Evolutionary conservation across 2,888 invertebrate species (phyloP).

Genomic region (Pristionchus exspectatus): DNA sequence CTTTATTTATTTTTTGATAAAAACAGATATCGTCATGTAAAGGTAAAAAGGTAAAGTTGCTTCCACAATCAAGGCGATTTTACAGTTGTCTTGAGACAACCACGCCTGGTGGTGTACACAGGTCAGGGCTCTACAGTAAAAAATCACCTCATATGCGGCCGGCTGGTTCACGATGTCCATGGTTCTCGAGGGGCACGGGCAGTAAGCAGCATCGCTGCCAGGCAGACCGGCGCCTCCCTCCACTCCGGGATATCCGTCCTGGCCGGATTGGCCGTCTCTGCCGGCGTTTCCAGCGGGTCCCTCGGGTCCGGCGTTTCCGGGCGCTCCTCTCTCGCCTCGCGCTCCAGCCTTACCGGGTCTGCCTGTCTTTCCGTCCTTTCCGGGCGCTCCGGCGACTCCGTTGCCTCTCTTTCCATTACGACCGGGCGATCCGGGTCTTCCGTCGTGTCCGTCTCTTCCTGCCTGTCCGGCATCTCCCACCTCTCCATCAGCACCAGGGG

Average conservation of each 20-base stretch:
- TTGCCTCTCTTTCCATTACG: constrained; percentile 67
- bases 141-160: constrained; percentile 29
- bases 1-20: too few species aligned
- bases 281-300: constrained; percentile 70
- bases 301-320: constrained; percentile 65
- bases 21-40: too few species aligned
- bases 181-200: constrained; percentile 52
- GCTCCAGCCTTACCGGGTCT: constrained; percentile 64
- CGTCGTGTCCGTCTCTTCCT: constrained; percentile 64
- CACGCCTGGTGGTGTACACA: too few species aligned
- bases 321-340: constrained; percentile 65
- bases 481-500: constrained; percentile 65
- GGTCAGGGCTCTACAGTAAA: too few species aligned
- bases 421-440: constrained; percentile 67
- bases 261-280: constrained; percentile 67
- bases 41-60: too few species aligned
- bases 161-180: constrained; percentile 34
- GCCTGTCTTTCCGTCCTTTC: constrained; percentile 66
- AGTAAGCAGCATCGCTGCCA: constrained; percentile 55
- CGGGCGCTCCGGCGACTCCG: constrained; percentile 68
- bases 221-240: constrained; percentile 66
- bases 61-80: too few species aligned
- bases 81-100: too few species aligned
- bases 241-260: constrained; percentile 64
- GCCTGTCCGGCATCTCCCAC: constrained; percentile 65